phyloP scores from a whole-genome alignment of 2,797 vertebrate species.

The Pantherophis alleghaniensis region DNA sequence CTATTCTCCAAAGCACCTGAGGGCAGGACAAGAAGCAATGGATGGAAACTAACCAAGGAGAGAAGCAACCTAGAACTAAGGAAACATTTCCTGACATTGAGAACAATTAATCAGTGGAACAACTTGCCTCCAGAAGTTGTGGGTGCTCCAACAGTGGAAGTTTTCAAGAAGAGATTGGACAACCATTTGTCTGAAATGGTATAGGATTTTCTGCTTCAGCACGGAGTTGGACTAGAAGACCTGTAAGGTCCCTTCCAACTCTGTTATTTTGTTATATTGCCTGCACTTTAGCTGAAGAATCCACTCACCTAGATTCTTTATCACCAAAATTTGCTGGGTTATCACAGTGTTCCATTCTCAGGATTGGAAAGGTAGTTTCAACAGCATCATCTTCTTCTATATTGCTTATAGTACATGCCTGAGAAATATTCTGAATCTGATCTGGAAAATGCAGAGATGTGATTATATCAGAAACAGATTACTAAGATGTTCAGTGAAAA shows the following conservation, averaged over 20 bases:
- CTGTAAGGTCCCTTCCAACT: neutral
- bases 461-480: neutral
- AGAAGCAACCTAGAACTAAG: neutral
- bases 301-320: constrained; percentile 52
- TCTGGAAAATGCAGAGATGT: constrained; percentile 47
- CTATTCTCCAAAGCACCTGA: neutral
- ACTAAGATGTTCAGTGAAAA: neutral
- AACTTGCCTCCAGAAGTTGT: neutral
- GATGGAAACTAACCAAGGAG: neutral
- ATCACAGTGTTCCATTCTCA: constrained; percentile 64
- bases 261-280: neutral
- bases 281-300: neutral
- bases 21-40: neutral
- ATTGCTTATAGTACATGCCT: neutral
- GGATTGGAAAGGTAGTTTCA: constrained; percentile 58
- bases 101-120: neutral
- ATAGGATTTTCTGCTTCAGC: neutral
- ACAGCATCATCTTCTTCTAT: constrained; percentile 13
- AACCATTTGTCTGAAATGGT: neutral
- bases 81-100: neutral
- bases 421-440: constrained; percentile 28
- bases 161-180: neutral
- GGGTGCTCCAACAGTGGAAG: neutral
- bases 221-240: neutral
- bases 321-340: constrained; percentile 2